Evolutionary conservation across 2,888 invertebrate genomes (phyloP).

Genomic region (Caenorhabditis virilis): DNA sequence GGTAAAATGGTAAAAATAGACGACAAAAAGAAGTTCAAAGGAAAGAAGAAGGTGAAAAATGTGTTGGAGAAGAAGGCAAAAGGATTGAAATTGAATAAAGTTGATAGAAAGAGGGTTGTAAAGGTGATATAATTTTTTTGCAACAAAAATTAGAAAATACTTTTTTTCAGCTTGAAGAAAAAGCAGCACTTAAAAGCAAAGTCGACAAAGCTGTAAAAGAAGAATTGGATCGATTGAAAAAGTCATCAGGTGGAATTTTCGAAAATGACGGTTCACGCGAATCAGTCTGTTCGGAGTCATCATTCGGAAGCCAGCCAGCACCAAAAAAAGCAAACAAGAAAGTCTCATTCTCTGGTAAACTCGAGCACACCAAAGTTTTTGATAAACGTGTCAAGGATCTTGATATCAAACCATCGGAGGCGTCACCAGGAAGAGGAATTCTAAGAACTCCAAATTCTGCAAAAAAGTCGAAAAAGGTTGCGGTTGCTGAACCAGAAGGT

Average conservation of each 20-base stretch:
- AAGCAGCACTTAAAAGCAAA: constrained; percentile 34
- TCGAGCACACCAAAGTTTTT: constrained; percentile 46
- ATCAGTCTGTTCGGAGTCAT: constrained; percentile 45
- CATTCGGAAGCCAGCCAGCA: constrained; percentile 54
- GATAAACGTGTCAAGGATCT: constrained; percentile 45
- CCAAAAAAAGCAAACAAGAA: constrained; percentile 41
- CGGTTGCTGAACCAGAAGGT: constrained; percentile 11
- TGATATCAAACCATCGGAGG: constrained; percentile 42
- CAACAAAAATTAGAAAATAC: neutral
- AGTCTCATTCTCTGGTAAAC: constrained; percentile 47
- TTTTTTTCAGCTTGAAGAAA: constrained; percentile 38
- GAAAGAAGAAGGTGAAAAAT: constrained; percentile 53
- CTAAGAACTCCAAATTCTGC: constrained; percentile 25
- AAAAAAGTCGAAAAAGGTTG: constrained; percentile 27
- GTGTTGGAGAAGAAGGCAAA: constrained; percentile 52
- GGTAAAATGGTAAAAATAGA: constrained; percentile 34
- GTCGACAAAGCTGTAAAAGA: constrained; percentile 42
- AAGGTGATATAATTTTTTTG: constrained; percentile 26
- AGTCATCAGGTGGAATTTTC: constrained; percentile 23
- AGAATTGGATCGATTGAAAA: constrained; percentile 41
- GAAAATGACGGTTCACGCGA: constrained; percentile 46
- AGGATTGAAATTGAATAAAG: constrained; percentile 49
- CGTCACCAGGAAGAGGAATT: constrained; percentile 51
- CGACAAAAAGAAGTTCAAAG: constrained; percentile 32
- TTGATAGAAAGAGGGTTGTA: constrained; percentile 47